phyloP scores from a whole-genome alignment of 2,888 invertebrate genomes.

The Cactoblastis cactorum region DNA sequence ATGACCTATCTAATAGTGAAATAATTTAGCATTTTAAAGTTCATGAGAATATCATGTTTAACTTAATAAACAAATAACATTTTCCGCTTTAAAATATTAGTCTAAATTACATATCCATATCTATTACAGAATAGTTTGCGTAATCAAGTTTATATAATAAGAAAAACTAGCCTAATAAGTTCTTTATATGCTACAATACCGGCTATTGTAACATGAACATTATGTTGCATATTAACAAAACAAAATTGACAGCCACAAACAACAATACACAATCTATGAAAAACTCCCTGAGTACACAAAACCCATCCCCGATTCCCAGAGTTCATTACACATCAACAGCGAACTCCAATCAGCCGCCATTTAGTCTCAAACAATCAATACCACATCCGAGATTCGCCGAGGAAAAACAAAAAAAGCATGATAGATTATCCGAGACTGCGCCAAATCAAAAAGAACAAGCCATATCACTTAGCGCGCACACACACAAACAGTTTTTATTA shows the following conservation, averaged over 20 bases:
- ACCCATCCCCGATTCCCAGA: slow-evolving; percentile 50
- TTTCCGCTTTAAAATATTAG: too few species aligned
- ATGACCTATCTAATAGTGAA: too few species aligned
- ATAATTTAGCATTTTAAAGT: too few species aligned
- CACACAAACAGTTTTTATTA: slow-evolving; percentile 72
- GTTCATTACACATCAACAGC: slow-evolving; percentile 66
- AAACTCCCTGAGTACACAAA: slow-evolving; percentile 35
- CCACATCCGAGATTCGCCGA: slow-evolving; percentile 71
- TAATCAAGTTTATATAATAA: too few species aligned
- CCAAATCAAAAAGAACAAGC: slow-evolving; percentile 79
- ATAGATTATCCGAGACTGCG: slow-evolving; percentile 68
- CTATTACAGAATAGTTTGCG: too few species aligned
- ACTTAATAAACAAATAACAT: too few species aligned
- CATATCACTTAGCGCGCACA: slow-evolving; percentile 79
- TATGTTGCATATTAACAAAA: too few species aligned
- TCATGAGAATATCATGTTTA: too few species aligned
- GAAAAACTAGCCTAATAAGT: too few species aligned
- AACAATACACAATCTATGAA: background rate
- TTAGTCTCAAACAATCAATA: slow-evolving; percentile 73
- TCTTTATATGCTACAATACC: too few species aligned
- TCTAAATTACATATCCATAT: too few species aligned
- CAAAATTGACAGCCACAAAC: background rate
- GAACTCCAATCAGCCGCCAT: slow-evolving; percentile 74
- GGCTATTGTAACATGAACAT: too few species aligned
- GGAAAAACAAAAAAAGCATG: slow-evolving; percentile 47